Percentiles rank a stretch among this genome's conserved stretches.
Conservation (phyloP, 1,140 invertebrate species). For the Branchinecta lindahli region DNA sequence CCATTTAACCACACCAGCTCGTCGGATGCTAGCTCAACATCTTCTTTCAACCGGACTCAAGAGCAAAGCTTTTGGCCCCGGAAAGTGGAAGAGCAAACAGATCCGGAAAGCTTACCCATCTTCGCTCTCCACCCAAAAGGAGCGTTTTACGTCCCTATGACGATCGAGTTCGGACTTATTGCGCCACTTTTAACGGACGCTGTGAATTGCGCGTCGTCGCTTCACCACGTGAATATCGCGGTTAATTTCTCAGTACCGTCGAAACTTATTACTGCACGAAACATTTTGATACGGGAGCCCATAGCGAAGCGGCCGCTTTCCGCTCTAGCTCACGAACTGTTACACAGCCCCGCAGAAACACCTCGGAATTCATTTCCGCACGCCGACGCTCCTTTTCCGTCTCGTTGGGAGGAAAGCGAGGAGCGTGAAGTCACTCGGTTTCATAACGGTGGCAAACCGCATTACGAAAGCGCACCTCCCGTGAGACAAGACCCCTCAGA, state of each 20-base stretch:
- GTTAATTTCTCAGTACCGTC: slow-evolving; percentile 48
- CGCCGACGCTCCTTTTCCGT: background rate
- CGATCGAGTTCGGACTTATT: slow-evolving; percentile 59
- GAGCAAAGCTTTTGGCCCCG: background rate
- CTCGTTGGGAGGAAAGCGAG: background rate
- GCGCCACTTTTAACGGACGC: slow-evolving; percentile 37
- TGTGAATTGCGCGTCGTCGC: slow-evolving; percentile 38
- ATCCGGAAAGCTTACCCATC: slow-evolving; percentile 41
- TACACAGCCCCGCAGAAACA: no score
- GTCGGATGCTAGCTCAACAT: background rate
- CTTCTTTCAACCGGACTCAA: background rate
- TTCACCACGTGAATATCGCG: slow-evolving; percentile 80
- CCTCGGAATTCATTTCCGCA: no score
- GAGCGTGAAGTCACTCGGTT: background rate
- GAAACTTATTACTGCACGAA: slow-evolving; percentile 11
- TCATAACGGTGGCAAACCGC: background rate
- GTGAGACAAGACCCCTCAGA: no score
- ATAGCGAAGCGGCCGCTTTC: background rate
- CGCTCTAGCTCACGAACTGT: background rate
- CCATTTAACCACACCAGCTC: background rate
- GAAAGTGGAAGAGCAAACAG: background rate
- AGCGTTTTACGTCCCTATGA: slow-evolving; percentile 77
- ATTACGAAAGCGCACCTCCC: no score
- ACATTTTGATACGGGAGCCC: background rate
- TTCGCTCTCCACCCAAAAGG: slow-evolving; percentile 68